phyloP scores from a whole-genome alignment of 2,888 invertebrate species.

The Pteria penguin region DNA sequence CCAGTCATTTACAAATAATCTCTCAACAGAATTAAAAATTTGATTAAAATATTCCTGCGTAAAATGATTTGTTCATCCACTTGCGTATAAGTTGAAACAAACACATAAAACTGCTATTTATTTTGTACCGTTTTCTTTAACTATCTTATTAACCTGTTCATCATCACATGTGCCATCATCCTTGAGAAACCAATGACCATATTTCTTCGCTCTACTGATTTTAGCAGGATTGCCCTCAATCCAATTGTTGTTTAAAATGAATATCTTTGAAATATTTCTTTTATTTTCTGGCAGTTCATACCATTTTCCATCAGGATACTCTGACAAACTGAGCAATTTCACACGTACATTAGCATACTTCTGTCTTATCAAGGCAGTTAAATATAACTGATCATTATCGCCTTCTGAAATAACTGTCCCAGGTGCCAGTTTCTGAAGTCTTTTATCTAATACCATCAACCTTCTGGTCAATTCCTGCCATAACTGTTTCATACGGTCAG shows the following conservation, averaged over 20 bases:
- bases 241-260: conserved; percentile 69
- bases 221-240: conserved; percentile 58
- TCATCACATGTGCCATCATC: conserved; percentile 45
- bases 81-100: too few relatives aligned
- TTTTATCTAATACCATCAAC: conserved; percentile 49
- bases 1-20: too few relatives aligned
- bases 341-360: conserved; percentile 50
- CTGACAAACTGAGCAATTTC: conserved; percentile 49
- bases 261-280: conserved; percentile 42
- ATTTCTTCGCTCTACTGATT: conserved; percentile 59
- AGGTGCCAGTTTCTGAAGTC: conserved; percentile 44
- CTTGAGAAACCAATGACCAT: conserved; percentile 67
- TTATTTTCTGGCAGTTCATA: conserved; percentile 49
- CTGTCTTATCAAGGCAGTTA: conserved; percentile 50
- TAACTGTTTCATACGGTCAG: conserved; percentile 48
- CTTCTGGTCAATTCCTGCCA: conserved; percentile 57
- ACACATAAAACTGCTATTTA: too few relatives aligned
- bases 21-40: too few relatives aligned
- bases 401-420: conserved; percentile 50
- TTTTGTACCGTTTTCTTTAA: too few relatives aligned
- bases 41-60: too few relatives aligned
- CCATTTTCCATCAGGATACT: conserved; percentile 67
- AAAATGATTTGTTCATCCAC: too few relatives aligned
- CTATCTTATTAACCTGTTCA: conserved; percentile 13
- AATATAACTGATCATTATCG: conserved; percentile 64